Evolutionary conservation across 2,888 invertebrate species (phyloP), one percentile per base, ranked within the genome.

Genomic region (Coenonympha glycerion): DNA sequence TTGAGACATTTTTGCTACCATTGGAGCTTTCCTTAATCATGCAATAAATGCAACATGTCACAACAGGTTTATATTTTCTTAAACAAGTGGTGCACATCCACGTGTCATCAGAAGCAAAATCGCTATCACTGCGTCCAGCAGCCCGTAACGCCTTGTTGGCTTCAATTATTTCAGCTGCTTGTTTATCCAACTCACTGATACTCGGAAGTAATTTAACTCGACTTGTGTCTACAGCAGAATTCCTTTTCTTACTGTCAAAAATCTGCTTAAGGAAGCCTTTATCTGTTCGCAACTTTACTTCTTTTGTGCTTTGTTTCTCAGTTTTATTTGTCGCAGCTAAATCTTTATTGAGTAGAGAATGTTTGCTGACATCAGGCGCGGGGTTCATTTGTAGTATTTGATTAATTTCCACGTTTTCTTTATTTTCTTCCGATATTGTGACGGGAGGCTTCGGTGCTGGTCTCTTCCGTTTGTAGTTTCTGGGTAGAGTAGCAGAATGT

Each of bases 161-260:
- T 69, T 90, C 89, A 36, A 94, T 89, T 59, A 95, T 92, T 73
- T 92, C 92, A 1, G 91, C 90, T 0, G 94, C 94, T 74, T 95
- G 93, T 60, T 92, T 90, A 69, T 95, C 94, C 55, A 94, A 76
- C 71, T 94, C 93, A 66, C 93, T 94, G 59, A 94, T 93, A 69
- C 91, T 94, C 0, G 92, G 92, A 41, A 93, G 76, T 87, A 63
- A 89, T 88, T 71, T 92, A 63, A 61, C 90, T 83, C 77, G 61
- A 18, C 72, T 54, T 15, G 72, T 69, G 53, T 83, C 82, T 40
- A 74, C 65, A 11, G 65, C 63, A 3, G 85, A 81, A 62, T 76
- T 76, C 62, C 79, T 75, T 62, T 86, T 80, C 65, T 79, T 73
- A 65, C 68, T 68, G 58, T 88, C 78, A 71, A 89, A 79, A 63